phyloP scores from a whole-genome alignment of 2,113 vertebrate species.

The Rhadina sibilatrix region DNA sequence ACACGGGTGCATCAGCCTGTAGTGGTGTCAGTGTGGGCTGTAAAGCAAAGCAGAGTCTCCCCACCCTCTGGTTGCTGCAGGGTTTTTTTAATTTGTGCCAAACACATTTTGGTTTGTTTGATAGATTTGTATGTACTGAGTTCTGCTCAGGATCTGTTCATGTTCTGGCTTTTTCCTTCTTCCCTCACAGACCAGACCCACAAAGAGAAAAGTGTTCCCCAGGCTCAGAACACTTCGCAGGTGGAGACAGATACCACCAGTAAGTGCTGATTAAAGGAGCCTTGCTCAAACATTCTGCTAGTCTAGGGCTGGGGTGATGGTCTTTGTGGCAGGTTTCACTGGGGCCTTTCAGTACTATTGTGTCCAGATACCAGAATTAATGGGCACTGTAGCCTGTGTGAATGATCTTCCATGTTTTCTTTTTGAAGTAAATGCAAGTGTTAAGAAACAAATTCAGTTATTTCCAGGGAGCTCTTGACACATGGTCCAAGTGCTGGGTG shows the following conservation, averaged over 20 bases:
- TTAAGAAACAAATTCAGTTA: neutral
- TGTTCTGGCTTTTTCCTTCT: neutral
- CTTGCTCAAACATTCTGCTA: neutral
- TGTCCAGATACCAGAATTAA: neutral
- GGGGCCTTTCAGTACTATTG: neutral
- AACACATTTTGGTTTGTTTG: neutral
- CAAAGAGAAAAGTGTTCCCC: neutral
- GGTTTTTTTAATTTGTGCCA: neutral
- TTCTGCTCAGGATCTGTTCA: neutral
- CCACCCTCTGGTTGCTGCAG: neutral
- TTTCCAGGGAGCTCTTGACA: neutral
- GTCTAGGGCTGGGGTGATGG: neutral
- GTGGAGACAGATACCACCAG: neutral
- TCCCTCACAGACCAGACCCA: neutral
- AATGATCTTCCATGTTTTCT: neutral
- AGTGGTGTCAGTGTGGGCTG: neutral
- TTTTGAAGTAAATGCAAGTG: neutral
- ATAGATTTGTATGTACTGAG: neutral
- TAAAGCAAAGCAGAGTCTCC: neutral
- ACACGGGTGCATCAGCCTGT: rapidly evolving
- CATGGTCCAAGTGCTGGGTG: neutral
- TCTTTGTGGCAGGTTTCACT: neutral
- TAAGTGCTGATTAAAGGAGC: neutral
- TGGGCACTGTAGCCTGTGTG: neutral
- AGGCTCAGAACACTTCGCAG: rapidly evolving